Conservation (phyloP, 2,113 vertebrate species). For the Scopus umbretta region DNA sequence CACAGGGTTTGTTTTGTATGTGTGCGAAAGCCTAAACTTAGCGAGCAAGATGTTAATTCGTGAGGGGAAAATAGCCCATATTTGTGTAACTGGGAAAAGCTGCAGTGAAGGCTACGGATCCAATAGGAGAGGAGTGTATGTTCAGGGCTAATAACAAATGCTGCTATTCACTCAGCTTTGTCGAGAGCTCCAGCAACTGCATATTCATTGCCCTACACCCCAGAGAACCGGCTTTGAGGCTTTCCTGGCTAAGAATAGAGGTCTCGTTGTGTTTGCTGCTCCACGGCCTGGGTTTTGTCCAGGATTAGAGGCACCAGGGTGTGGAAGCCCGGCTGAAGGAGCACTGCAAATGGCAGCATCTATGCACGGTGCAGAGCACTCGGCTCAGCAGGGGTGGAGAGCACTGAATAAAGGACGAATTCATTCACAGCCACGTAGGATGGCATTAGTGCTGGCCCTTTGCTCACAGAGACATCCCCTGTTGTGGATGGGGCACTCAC, state of each 20-base stretch:
- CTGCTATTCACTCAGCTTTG: not conserved
- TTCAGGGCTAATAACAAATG: not conserved
- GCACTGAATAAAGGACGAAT: not conserved
- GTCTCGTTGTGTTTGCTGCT: not conserved
- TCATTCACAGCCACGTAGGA: constrained; percentile 18
- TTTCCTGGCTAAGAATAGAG: not conserved
- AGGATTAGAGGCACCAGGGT: not conserved
- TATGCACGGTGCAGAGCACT: not conserved
- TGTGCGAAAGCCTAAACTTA: constrained; percentile 34
- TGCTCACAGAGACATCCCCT: not conserved
- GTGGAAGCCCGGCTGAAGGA: not conserved
- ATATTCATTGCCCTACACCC: not conserved
- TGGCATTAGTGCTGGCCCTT: constrained; percentile 17
- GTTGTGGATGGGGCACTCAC: not conserved
- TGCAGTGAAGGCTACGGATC: not conserved
- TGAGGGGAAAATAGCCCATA: constrained; percentile 38
- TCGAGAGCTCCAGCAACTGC: constrained; percentile 3
- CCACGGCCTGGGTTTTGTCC: not conserved
- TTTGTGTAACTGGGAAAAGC: constrained; percentile 58
- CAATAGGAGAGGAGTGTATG: not conserved
- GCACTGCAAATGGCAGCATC: not conserved
- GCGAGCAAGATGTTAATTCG: constrained; percentile 27
- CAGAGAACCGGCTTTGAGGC: not conserved
- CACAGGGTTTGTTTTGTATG: not conserved
- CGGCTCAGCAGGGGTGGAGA: not conserved